Evolutionary conservation across 2,888 invertebrate genomes (phyloP), one percentile per base, ranked within the genome.

Genomic region (Ennomos quercinarius): DNA sequence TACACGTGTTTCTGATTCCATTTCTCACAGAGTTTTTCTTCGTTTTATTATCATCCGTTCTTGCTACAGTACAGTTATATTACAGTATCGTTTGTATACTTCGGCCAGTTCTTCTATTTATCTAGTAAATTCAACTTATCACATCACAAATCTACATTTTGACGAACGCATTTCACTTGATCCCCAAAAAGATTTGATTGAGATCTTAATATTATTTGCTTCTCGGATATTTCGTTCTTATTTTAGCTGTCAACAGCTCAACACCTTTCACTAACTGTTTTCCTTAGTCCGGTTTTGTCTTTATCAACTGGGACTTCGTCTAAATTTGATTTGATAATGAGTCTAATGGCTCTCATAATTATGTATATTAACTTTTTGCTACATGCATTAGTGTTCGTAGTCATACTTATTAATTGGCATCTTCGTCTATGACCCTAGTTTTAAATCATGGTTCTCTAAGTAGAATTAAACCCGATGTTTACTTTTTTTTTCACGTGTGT

Each of bases 221-320:
- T 61, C 59, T 63, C 43, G 62, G 54, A 45, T 56, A 57, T 59
- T 63, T 56, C 10, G 56, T 53, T 64, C 61, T 60, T 62, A 58
- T 62, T 66, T 48, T 47, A 57, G 37, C 63, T 65, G 67, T 69
- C 67, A 64, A 63, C 67, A 52, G 57, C 50, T 68, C 66, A 52
- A 59, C 63, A 55, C 67, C 68, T 68, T 68, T 68, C 68, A 67
- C 67, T 65, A 65, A 65, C 67, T 68, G 68, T 67, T 64, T 63
- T 61, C 55, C 63, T 57, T 43, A 57, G 58, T 60, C 66, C 64
- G 61, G 65, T 67, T 69, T 62, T 46, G 35, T 17, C 42, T 45
- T 62, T 58, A 67, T 63, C 51, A 44, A 44, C 9, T 43, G 17
- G 42, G 39, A 39, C 43, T 51, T 51, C 39, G 43, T 51, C 51